These are phyloP conservation scores for Nephotettix cincticeps DNA, from an alignment of 1,140 invertebrate species.

Conservation along the genomic window DNA sequence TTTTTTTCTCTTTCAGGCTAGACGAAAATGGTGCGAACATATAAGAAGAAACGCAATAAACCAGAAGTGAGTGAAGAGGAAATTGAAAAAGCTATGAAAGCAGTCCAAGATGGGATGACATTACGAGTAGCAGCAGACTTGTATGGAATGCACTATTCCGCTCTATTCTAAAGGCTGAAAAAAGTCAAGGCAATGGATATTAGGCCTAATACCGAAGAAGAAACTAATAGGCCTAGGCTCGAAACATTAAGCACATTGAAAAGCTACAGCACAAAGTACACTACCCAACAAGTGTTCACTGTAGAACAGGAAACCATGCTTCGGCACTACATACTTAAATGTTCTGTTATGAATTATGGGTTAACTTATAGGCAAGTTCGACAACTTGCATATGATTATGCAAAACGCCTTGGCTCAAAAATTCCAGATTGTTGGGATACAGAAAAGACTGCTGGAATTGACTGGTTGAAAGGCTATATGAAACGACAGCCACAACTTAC, in stretches of 20 bases:
- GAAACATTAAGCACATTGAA: constrained; percentile 4
- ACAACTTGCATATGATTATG: constrained; percentile 40
- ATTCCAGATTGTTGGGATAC: constrained; percentile 43
- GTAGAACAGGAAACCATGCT: constrained; percentile 36
- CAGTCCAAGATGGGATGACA: constrained; percentile 20
- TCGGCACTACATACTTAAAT: constrained; percentile 35
- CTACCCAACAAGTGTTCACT: constrained; percentile 17
- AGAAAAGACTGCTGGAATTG: constrained; percentile 41
- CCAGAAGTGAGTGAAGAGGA: constrained; percentile 24
- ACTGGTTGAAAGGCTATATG: constrained; percentile 45
- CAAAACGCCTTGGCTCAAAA: constrained; percentile 30
- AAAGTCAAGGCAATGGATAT: constrained; percentile 5
- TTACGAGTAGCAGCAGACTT: constrained; percentile 15
- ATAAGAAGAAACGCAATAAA: too few relatives aligned
- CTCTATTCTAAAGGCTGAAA: constrained; percentile 16
- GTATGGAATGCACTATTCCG: constrained; percentile 25
- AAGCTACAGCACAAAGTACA: constrained; percentile 19
- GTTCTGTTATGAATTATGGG: constrained; percentile 38
- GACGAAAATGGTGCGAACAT: too few relatives aligned
- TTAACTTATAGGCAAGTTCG: constrained; percentile 34
- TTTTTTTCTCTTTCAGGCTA: too few relatives aligned
- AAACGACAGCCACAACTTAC: constrained; percentile 42
- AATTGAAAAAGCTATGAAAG: constrained; percentile 16
- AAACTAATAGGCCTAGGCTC: too few relatives aligned
- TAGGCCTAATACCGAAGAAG: neutral